These are phyloP conservation scores for Thymallus thymallus DNA, from an alignment of 2,113 vertebrate genomes.

Conservation along the genomic window DNA sequence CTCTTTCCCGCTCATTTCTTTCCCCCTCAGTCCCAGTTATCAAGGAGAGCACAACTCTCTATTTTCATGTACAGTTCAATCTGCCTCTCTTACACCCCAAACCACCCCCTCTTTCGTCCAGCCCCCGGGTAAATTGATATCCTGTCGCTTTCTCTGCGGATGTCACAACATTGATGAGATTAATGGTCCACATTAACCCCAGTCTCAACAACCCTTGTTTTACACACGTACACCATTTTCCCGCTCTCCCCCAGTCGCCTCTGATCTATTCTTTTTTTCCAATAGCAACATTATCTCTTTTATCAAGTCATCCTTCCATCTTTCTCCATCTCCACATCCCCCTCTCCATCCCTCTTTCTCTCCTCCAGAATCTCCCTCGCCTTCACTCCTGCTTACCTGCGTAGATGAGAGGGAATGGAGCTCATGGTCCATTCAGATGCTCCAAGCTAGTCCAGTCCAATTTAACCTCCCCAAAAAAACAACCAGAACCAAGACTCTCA, in stretches of 20 bases:
- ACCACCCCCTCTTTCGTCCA: too few relatives aligned
- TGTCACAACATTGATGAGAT: conserved; percentile 47
- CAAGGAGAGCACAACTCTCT: neutral
- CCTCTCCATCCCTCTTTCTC: neutral
- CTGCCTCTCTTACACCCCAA: neutral
- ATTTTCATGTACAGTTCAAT: neutral
- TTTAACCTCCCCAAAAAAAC: too few relatives aligned
- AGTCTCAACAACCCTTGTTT: conserved; percentile 44
- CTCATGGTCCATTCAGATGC: too few relatives aligned
- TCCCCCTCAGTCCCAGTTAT: neutral
- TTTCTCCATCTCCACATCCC: conserved; percentile 39
- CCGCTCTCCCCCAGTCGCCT: neutral
- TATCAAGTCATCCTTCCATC: neutral
- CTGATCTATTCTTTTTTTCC: neutral
- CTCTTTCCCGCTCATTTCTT: neutral
- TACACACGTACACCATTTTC: neutral
- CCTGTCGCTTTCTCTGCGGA: conserved; percentile 27
- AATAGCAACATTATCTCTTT: conserved; percentile 13
- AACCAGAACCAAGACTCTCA: too few relatives aligned
- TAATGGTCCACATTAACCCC: conserved; percentile 48
- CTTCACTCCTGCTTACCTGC: neutral
- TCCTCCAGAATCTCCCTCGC: neutral
- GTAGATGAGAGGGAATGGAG: too few relatives aligned
- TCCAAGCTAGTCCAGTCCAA: too few relatives aligned
- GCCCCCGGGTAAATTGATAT: neutral